Evolutionary conservation across 2,797 vertebrate species (phyloP), one percentile per base, ranked within the genome.

Genomic region (Parauchenoglanis punctatus): DNA sequence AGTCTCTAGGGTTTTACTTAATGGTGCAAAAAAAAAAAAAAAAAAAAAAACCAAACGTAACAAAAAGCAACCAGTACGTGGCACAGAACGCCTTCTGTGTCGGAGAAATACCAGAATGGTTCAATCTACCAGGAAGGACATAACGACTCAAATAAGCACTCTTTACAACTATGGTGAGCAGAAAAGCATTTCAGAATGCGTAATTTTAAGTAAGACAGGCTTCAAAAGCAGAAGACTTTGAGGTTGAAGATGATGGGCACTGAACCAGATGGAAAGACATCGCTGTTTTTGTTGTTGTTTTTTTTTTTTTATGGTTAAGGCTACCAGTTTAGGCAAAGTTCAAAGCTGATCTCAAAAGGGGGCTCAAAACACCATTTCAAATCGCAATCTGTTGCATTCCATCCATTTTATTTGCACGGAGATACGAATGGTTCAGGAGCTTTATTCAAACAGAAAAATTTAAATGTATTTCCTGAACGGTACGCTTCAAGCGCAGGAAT

Each of bases 11-110:
- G 63, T 70, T 44, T 70, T 31, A 31, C 4, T 6, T n/a, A 28
- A 67, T 31, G 4, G 7, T 18, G 13, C 4, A 73, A 49, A 73
- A 46, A 73, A 28, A 4, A n/a, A 13, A 65, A 4, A 28, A 0
- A 68, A 70, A 78, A 85, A 86, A 83, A 85, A 67, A 67, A 28
- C 3, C 40, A 40, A 40, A 40, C 40, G 40, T 40, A 4, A 67
- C 3, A 15, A 31, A 15, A 15, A 31, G 13, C 1, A 31, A 17
- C 2, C 10, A 20, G 67, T 18, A 15, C 18, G 31, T 3, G 17
- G 63, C 58, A 59, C 20, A 40, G 40, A 40, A 40, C 40, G 40
- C 40, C 40, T 4, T 4, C 40, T 56, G 54, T 15, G 11, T 67
- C 2, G 28, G 13, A 40, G 35, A 76, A 54, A 7, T 1, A 1